Evolutionary conservation across 2,113 vertebrate genomes (phyloP), one percentile per base, ranked within the genome.

Genomic region (Ophthalmolycus amberensis): DNA sequence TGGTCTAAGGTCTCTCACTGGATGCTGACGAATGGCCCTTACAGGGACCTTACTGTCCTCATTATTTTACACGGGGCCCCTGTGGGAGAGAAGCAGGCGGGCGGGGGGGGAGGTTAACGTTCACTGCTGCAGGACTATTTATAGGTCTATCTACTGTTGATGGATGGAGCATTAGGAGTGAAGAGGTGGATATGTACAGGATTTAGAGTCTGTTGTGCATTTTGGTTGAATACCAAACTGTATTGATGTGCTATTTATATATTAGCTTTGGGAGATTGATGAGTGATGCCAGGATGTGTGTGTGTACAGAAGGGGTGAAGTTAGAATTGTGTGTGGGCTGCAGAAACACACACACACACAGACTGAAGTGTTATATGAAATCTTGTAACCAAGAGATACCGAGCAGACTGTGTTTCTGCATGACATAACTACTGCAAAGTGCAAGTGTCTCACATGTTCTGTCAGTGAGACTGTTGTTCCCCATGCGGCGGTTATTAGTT

Each of bases 121-220:
- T 84, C 74, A 63, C 82, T 90, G 88, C 90, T 20, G 90, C 90
- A 84, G 82, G 71, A 76, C 90, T 95, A 95, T 94, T 94, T 95
- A 89, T 94, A 95, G 93, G 60, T 73, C 79, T 60, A 25, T 86
- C 84, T 62, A n/a, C 75, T 62, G 59, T 73, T 87, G 83, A 90
- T 82, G 75, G 90, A 89, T 86, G 78, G 71, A 77, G 86, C 72
- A 80, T 50, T 68, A 66, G 32, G 74, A 79, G 76, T 15, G 73
- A 79, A 59, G 59, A 76, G 54, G 66, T 71, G 46, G 75, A 82
- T 48, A 60, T 18, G 6, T 38, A 6, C 56, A 68, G 25, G 37
- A 62, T 75, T 59, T 48, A 3, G 20, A 83, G 37, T 80, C 6
- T 78, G 42, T 27, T 25, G 20, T 67, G 66, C 62, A 37, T 56